Evolutionary conservation across 2,888 invertebrate genomes (phyloP), one percentile per base, ranked within the genome.

Genomic region (Pandemis cinnamomeana): DNA sequence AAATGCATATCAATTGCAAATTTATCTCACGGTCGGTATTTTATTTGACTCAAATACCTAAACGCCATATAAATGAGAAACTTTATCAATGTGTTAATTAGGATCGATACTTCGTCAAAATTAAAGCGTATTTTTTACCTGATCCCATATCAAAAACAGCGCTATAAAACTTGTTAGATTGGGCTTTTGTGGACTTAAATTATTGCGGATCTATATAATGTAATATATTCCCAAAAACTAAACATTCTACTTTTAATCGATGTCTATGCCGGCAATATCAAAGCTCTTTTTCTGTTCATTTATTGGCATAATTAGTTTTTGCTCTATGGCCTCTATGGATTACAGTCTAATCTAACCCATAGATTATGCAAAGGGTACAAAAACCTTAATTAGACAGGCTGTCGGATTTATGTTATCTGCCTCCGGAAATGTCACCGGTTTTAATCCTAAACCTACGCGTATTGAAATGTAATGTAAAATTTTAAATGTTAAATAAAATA

Each of bases 281-380:
- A 87, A 86, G 82, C 61, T 82, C 82, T 81, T 82, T 80, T 11
- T 53, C 20, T 41, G 44, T 70, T 76, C 67, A 73, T 75, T 73
- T 75, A 77, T 81, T 80, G 77, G 2, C 71, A 67, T 66, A 75
- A 77, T 78, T 73, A 71, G 71, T 84, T 87, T 86, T 86, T 84
- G 77, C 80, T 76, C 77, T 27, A 27, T 27, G n/a, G 58, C 15
- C 55, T 20, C 55, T 55, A 55, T 55, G 15, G 20, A 7, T 27
- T 58, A 58, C 20, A 10, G 58, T 11, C 0, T 27, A 58, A 27
- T 58, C 20, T 78, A 78, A 81, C 77, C 80, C 78, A 84, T 81
- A 79, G 77, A 82, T 86, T 87, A 87, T 85, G 86, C 86, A 83
- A 87, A 89, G 85, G 80, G 80, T 78, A 82, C 76, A 77, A 78